Evolutionary conservation across 2,113 vertebrate genomes (phyloP).

Genomic region (Anolis sagrei): DNA sequence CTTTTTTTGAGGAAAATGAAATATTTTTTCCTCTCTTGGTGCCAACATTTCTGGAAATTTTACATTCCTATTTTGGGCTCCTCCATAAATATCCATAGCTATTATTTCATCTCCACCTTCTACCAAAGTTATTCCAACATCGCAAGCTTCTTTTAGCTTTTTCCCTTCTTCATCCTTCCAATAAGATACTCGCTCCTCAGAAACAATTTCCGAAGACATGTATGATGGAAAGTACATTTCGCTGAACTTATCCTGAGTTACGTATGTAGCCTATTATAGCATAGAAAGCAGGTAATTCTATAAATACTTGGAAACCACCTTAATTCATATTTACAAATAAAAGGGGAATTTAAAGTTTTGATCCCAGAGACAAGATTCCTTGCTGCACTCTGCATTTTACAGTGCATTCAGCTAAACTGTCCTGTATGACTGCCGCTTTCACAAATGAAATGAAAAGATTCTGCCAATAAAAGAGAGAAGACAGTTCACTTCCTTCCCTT

Average conservation of each 20-base stretch:
- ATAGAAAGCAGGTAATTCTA: not conserved
- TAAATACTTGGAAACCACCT: not conserved
- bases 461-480: slow-evolving; percentile 35
- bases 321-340: not conserved
- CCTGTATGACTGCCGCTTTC: slow-evolving; percentile 33
- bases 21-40: no score
- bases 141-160: not conserved
- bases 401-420: slow-evolving; percentile 1
- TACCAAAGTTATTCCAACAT: not conserved
- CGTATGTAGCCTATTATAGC: not conserved
- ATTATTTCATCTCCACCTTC: not conserved
- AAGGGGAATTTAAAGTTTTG: not conserved
- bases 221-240: not conserved
- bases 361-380: not conserved
- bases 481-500: slow-evolving; percentile 20
- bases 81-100: not conserved
- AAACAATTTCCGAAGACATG: not conserved
- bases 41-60: no score
- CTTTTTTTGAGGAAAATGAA: no score
- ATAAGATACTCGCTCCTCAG: not conserved
- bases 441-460: slow-evolving; percentile 47
- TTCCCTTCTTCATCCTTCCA: not conserved
- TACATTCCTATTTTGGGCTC: not conserved
- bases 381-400: slow-evolving; percentile 9
- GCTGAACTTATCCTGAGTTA: not conserved